A percentile compares a stretch with the other conserved stretches of the same genome.
phyloP scores from a whole-genome alignment of 2,797 vertebrate genomes.

The Ctenosaura bakeri region DNA sequence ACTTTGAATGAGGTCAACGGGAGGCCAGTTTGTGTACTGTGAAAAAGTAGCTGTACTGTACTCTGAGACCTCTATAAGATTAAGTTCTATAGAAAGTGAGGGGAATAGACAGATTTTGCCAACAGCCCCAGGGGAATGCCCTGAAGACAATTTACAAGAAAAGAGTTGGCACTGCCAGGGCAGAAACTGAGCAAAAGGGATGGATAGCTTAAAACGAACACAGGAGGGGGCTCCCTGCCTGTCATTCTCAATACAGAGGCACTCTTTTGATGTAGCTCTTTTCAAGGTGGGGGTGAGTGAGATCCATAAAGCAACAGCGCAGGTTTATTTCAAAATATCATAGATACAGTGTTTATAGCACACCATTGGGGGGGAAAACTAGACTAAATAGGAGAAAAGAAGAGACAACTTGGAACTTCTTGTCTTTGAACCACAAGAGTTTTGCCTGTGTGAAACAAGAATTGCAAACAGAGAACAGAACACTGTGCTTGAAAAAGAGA shows the following conservation, averaged over 20 bases:
- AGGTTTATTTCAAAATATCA: conserved; percentile 69
- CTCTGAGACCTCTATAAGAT: neutral
- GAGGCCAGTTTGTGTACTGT: neutral
- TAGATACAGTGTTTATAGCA: conserved; percentile 65
- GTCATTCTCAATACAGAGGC: conserved; percentile 64
- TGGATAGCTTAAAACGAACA: conserved; percentile 56
- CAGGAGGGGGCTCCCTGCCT: neutral
- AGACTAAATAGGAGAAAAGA: neutral
- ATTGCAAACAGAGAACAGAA: conserved; percentile 68
- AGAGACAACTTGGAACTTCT: conserved; percentile 55
- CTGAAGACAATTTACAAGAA: conserved; percentile 31
- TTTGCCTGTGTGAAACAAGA: conserved; percentile 13
- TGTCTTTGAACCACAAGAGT: conserved; percentile 51
- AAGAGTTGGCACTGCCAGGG: conserved; percentile 39
- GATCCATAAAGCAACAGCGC: conserved; percentile 65
- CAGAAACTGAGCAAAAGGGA: conserved; percentile 50
- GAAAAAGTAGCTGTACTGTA: neutral
- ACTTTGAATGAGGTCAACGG: neutral
- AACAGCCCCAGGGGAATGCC: conserved; percentile 22
- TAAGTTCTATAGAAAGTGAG: conserved; percentile 13
- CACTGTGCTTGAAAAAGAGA: conserved; percentile 65
- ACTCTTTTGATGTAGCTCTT: conserved; percentile 61
- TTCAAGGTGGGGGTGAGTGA: neutral
- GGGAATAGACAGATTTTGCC: conserved; percentile 44
- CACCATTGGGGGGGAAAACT: neutral